Evolutionary conservation across 2,888 invertebrate species (phyloP).

Genomic region (Geotrupes spiniger): DNA sequence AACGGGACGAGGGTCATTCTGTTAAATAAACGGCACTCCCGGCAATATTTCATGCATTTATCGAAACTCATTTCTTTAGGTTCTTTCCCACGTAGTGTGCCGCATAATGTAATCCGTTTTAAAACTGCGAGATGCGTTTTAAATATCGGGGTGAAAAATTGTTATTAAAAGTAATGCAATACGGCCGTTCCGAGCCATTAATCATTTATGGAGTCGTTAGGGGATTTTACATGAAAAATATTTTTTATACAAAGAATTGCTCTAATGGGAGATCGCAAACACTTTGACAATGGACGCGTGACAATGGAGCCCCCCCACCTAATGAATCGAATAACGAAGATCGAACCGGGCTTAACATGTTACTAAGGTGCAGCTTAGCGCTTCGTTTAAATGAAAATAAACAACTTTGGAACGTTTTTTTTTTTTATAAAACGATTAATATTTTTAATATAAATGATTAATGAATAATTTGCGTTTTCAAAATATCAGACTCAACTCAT

Average conservation of each 20-base stretch:
- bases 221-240: conserved; percentile 40
- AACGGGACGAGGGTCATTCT: not conserved
- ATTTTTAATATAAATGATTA: no score
- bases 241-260: conserved; percentile 32
- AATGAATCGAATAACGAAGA: no score
- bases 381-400: no score
- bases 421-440: no score
- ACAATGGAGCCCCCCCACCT: conserved; percentile 20
- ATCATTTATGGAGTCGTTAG: conserved; percentile 37
- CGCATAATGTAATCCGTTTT: no score
- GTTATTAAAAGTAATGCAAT: conserved; percentile 7
- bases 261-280: conserved; percentile 18
- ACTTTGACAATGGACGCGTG: conserved; percentile 14
- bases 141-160: conserved; percentile 13
- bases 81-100: not conserved
- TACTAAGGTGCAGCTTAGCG: no score
- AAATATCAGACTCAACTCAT: no score
- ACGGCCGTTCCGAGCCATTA: conserved; percentile 32
- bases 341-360: no score
- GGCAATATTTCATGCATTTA: no score
- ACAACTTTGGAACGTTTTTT: no score
- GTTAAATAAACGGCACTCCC: not conserved
- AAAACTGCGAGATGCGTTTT: not conserved
- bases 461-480: no score
- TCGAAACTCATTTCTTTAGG: conserved; percentile 12